Base-by-base conservation (phyloP, 1,140 invertebrate genomes). In the Limonius californicus region DNA sequence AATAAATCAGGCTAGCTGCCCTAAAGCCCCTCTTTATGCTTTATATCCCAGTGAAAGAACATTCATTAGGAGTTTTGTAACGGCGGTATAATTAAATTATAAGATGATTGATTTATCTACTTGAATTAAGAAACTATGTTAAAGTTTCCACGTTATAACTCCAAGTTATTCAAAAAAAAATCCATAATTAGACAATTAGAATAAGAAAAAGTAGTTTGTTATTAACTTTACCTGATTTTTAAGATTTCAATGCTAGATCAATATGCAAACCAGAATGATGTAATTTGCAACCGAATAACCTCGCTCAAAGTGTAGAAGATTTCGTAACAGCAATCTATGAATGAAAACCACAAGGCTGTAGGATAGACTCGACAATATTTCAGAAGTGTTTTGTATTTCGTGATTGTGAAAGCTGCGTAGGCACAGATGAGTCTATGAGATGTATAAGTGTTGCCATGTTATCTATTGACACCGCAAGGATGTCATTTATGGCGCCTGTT, bases 361-460 rank as follows among this genome's bases (percentile, higher is more conserved):
- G 16, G 45, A 50, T 19, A 21, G 45, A 19, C 45, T 50, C 20
- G 45, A 50, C 45, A 50, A 50, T 50, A 50, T 50, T 50, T 50
- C 45, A 50, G 45, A 18, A 50, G 45, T 50, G 45, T 50, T 50
- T 50, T 50, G 45, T 50, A 50, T 50, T 50, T 50, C 45, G 45
- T 50, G n/a, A 50, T 50, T 50, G 45, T 50, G 45, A 50, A 50
- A 50, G 45, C 14, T 50, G 45, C 45, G 45, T 50, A 18, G 45
- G 45, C 45, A 50, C 45, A 50, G 45, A 50, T 50, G 45, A 50
- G 45, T 50, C 45, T 50, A 50, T 50, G 45, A 18, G 45, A 50
- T 18, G 20, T 50, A 50, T 50, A 50, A 50, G 45, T 50, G 45
- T 50, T 50, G 45, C 45, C 45, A 50, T 50, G 45, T 50, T 50